Conservation (phyloP, 2,797 vertebrate species). For the Uromys caudimaculatus region DNA sequence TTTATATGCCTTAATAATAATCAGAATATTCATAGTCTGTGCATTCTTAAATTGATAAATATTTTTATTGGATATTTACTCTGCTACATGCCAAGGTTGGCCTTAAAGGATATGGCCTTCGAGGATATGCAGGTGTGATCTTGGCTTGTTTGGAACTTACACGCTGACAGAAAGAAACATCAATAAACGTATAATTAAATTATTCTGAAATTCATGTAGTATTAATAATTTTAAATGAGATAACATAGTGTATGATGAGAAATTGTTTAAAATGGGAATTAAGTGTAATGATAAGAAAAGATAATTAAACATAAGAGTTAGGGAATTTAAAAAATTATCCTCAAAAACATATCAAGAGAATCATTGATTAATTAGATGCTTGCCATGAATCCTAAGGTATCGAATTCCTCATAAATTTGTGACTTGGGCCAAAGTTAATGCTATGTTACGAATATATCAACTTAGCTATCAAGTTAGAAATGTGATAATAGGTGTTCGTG, state of each 20-base stretch:
- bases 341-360: constrained; percentile 2
- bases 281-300: neutral
- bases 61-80: neutral
- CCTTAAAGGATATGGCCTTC: neutral
- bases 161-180: neutral
- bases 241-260: constrained; percentile 1
- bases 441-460: neutral
- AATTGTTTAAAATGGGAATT: constrained; percentile 30
- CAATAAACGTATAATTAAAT: constrained; percentile 34
- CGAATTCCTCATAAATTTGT: neutral
- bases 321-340: neutral
- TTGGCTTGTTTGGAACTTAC: neutral
- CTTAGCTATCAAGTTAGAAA: neutral
- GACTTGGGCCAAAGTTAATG: neutral
- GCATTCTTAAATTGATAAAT: neutral
- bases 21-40: constrained; percentile 24
- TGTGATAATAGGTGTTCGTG: neutral
- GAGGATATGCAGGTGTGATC: constrained; percentile 4
- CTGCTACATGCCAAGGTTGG: neutral
- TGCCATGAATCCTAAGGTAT: neutral
- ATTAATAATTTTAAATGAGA: neutral
- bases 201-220: constrained; percentile 18
- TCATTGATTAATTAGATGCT: neutral
- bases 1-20: constrained; percentile 11
- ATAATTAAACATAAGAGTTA: constrained; percentile 6